Conservation (phyloP, 2,113 vertebrate species). For the Sphyrna mokarran region DNA sequence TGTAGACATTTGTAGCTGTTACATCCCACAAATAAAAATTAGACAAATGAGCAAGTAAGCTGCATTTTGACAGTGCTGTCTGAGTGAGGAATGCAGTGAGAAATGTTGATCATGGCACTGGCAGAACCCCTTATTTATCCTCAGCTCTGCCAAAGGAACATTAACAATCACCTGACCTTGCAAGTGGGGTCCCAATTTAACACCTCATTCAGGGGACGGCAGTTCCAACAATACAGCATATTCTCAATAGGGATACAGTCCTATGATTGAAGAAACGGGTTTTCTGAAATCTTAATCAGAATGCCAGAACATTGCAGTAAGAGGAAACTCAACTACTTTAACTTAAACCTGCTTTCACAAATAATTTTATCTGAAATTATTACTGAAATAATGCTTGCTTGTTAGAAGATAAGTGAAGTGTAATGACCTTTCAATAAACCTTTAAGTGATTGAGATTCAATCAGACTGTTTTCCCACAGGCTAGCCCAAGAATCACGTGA, state of each 20-base stretch:
- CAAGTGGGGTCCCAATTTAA: background rate
- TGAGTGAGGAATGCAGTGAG: background rate
- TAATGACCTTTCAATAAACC: background rate
- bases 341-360: background rate
- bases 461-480: background rate
- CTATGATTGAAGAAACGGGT: background rate
- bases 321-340: background rate
- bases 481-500: slow-evolving; percentile 21
- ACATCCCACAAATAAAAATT: background rate
- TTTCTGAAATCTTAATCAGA: background rate
- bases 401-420: background rate
- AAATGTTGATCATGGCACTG: background rate
- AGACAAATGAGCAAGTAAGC: background rate
- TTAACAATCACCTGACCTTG: background rate
- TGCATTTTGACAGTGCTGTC: background rate
- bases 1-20: background rate
- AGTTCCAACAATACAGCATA: background rate
- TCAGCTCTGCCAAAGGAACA: background rate
- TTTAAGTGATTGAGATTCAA: background rate
- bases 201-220: background rate
- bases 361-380: background rate
- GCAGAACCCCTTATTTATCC: background rate
- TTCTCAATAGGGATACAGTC: background rate
- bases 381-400: background rate
- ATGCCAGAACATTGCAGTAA: background rate